A percentile compares a stretch with the other conserved stretches of the same genome.
phyloP scores from a whole-genome alignment of 2,113 vertebrate species.

The Himantopus leucocephalus region DNA sequence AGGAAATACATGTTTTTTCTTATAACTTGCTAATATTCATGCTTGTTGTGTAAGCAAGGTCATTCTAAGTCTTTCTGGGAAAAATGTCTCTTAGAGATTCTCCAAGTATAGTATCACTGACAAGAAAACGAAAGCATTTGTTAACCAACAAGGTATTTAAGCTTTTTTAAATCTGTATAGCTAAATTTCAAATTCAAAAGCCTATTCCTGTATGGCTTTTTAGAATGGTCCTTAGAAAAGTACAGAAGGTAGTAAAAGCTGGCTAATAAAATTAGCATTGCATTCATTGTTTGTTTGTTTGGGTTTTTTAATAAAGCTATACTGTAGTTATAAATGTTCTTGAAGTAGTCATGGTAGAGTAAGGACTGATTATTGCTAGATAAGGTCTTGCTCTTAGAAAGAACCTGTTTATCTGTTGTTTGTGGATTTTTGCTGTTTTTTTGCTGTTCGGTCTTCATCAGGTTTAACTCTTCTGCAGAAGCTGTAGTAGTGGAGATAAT shows the following conservation, averaged over 20 bases:
- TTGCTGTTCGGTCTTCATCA: not conserved
- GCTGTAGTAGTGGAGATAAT: not conserved
- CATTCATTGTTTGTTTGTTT: rapidly evolving
- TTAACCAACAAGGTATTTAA: not conserved
- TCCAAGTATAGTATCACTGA: not conserved
- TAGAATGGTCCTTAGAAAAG: not conserved
- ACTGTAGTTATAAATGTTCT: not conserved
- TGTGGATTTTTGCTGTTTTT: not conserved
- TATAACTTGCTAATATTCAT: not conserved
- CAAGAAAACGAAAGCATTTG: not conserved
- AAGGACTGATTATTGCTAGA: not conserved
- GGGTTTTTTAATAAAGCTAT: not conserved
- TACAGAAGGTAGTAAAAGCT: not conserved
- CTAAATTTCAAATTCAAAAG: not conserved
- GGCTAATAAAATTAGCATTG: not conserved
- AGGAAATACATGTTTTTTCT: not conserved
- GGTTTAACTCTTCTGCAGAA: not conserved
- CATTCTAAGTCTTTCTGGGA: not conserved
- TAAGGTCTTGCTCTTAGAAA: not conserved
- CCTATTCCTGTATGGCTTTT: not conserved
- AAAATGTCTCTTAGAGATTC: not conserved
- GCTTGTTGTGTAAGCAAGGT: not conserved
- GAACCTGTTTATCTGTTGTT: not conserved
- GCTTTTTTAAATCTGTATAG: not conserved
- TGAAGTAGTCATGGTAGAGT: not conserved